Conservation (phyloP, 1,140 invertebrate species). For the Lasioglossum baleicum region DNA sequence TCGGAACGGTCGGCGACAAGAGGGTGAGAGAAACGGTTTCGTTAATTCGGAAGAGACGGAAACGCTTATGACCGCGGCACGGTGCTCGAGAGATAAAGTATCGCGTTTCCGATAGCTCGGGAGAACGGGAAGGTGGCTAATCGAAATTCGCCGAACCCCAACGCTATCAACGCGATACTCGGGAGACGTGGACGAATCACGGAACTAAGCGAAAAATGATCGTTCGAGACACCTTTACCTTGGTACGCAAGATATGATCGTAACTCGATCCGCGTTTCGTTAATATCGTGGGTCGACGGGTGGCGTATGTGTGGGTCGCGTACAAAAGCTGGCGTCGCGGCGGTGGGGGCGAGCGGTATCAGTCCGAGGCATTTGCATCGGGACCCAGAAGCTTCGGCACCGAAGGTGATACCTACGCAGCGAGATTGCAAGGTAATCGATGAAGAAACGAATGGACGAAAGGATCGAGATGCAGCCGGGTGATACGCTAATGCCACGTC, state of each 20-base stretch:
- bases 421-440: constrained; percentile 51
- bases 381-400: constrained; percentile 43
- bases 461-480: constrained; percentile 58
- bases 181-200: no score
- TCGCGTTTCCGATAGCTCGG: no score
- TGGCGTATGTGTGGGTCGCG: constrained; percentile 45
- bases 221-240: neutral
- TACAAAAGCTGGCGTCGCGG: constrained; percentile 10
- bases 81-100: no score
- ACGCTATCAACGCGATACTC: no score
- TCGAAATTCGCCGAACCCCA: no score
- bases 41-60: no score
- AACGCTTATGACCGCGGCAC: no score
- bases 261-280: constrained; percentile 33
- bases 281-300: constrained; percentile 33
- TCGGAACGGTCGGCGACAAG: no score
- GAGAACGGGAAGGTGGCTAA: no score
- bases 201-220: constrained; percentile 23
- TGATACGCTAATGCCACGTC: constrained; percentile 67
- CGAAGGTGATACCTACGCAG: constrained; percentile 56
- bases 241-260: neutral
- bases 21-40: no score
- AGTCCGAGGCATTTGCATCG: constrained; percentile 46
- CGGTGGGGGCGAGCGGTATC: no score
- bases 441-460: constrained; percentile 56